Base-by-base conservation (phyloP, 2,113 vertebrate species). In the Speoplatyrhinus poulsoni region DNA sequence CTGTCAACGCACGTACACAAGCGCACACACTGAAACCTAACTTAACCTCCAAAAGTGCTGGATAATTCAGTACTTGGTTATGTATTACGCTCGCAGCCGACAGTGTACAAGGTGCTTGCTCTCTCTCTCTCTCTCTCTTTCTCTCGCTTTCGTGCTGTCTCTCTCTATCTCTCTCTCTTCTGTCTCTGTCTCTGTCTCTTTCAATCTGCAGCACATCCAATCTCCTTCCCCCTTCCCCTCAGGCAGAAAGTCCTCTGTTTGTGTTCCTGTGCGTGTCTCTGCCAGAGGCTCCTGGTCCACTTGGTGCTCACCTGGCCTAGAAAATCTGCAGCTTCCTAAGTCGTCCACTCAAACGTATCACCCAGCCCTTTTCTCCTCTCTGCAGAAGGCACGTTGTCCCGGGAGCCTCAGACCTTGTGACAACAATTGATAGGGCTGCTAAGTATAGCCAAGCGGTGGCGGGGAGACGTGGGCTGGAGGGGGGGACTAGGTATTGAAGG, bases 251-350 rank as follows among this genome's bases (percentile, higher is more conserved):
- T 67, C 67, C 71, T 65, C 79, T 69, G 67, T 59, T 65, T 59
- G 8, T 63, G 61, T 53, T 72, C 57, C 62, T 48, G 57, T 63
- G 10, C 56, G 72, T 84, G 70, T 74, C 73, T 72, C 66, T 47
- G 76, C 70, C 75, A 54, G 72, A 85, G 65, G 83, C 75, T 77
- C 72, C 72, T 85, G 82, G 71, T 73, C 61, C 17, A 80, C 73
- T 88, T 82, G 86, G 79, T 84, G 83, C 76, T 87, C 80, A 87
- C 78, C 76, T 91, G 89, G 87, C 91, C 83, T 85, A 91, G 88
- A 92, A 92, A 93, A 73, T 73, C 62, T 53, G 68, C 63, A 70
- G 55, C 78, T 66, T 79, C 81, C 76, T 69, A 76, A 75, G 78
- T 41, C 36, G 36, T 78, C 64, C 74, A 75, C 76, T 60, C 26